phyloP scores from a whole-genome alignment of 2,888 invertebrate species.

The Baronia brevicornis region DNA sequence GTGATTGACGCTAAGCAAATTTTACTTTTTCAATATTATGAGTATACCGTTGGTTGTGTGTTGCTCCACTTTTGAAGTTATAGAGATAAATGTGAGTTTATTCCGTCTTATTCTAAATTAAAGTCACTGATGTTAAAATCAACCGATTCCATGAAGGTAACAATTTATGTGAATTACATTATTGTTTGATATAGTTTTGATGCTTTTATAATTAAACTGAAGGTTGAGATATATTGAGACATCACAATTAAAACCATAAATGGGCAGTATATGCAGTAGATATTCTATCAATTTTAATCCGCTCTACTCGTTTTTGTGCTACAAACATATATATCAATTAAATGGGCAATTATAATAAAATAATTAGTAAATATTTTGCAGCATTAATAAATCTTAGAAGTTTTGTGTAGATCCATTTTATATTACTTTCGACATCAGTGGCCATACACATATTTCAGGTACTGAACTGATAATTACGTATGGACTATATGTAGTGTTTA shows the following conservation, averaged over 20 bases:
- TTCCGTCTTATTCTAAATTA: conserved; percentile 59
- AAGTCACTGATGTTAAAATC: conserved; percentile 14
- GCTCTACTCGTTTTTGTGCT: too few species aligned
- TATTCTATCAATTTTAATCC: too few species aligned
- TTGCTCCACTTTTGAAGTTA: conserved; percentile 44
- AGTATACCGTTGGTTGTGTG: conserved; percentile 59
- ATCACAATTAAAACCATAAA: too few species aligned
- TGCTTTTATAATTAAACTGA: too few species aligned
- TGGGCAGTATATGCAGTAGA: too few species aligned
- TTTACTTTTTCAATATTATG: conserved; percentile 44
- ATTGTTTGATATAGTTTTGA: too few species aligned
- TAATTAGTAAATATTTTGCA: too few species aligned
- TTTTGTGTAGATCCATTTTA: background rate
- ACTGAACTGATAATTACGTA: conserved; percentile 41
- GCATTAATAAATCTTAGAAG: conserved; percentile 4
- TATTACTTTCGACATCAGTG: conserved; percentile 31
- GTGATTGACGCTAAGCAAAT: too few species aligned
- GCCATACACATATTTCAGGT: conserved; percentile 51
- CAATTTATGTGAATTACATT: conserved; percentile 19
- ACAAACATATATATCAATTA: too few species aligned
- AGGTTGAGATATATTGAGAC: too few species aligned
- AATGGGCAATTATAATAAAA: too few species aligned
- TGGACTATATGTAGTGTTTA: conserved; percentile 44
- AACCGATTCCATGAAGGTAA: conserved; percentile 16
- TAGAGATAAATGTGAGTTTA: conserved; percentile 44